Conservation (phyloP, 2,797 vertebrate genomes). For the Perodicticus potto region DNA sequence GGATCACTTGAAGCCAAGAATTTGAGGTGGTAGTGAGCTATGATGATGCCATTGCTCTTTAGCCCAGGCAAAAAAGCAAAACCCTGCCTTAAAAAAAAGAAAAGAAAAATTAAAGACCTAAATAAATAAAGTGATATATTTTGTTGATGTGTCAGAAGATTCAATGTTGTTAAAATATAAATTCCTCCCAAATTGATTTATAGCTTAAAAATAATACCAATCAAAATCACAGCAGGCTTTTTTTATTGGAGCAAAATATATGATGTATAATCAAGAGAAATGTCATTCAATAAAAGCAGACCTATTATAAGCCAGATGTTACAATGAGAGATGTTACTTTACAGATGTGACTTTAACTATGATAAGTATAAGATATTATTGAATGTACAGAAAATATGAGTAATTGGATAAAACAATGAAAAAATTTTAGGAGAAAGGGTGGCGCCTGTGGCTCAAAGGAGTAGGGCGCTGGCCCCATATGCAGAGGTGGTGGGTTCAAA, state of each 20-base stretch:
- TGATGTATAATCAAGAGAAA: background rate
- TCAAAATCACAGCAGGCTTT: background rate
- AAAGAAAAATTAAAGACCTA: background rate
- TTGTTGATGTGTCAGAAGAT: background rate
- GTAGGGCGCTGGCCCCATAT: no score
- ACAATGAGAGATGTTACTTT: no score
- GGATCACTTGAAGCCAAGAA: no score
- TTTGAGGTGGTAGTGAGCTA: no score
- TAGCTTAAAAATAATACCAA: background rate
- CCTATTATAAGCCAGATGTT: background rate
- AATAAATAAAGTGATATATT: background rate
- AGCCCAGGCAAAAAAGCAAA: no score
- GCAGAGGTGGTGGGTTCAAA: no score
- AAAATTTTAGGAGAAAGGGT: conserved; percentile 1
- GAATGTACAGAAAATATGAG: background rate
- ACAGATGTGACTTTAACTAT: background rate
- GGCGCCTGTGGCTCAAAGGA: no score
- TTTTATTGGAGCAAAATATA: background rate
- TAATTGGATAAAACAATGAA: background rate
- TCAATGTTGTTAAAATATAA: background rate
- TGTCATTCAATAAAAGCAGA: background rate
- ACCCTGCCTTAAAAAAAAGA: no score
- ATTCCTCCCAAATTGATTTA: background rate
- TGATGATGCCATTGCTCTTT: no score
- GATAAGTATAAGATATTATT: background rate